A percentile compares a stretch with the other conserved stretches of the same genome.
Conservation (phyloP, 1,140 invertebrate genomes). For the Zaprionus capensis region DNA sequence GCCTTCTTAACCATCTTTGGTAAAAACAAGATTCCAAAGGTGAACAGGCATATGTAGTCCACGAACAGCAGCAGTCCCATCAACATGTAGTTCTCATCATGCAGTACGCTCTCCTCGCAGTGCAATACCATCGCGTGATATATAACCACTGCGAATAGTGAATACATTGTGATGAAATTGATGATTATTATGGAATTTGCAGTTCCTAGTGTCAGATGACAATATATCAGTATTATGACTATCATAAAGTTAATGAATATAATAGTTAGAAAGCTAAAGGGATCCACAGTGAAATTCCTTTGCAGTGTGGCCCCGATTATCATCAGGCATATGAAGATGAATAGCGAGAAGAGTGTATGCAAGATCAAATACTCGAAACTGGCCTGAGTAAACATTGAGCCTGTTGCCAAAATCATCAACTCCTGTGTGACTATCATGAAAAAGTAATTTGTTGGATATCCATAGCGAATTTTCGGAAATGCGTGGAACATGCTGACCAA, state of each 20-base stretch:
- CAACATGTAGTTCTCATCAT: constrained; percentile 11
- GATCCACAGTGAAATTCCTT: background rate
- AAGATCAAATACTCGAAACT: background rate
- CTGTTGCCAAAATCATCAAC: constrained; percentile 1
- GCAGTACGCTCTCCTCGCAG: background rate
- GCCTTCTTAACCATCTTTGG: background rate
- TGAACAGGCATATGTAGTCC: constrained; percentile 13
- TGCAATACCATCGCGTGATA: constrained; percentile 14
- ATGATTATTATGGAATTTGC: background rate
- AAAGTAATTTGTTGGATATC: constrained; percentile 18
- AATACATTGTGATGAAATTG: background rate
- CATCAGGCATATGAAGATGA: background rate
- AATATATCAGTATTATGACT: background rate
- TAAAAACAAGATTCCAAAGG: background rate
- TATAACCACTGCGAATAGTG: background rate
- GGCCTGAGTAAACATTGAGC: background rate
- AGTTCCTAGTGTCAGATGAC: background rate
- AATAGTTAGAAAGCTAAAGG: background rate
- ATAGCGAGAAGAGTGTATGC: background rate
- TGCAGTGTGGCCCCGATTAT: constrained; percentile 3
- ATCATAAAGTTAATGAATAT: constrained; percentile 5
- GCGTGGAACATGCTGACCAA: background rate
- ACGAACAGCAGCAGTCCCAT: constrained; percentile 13
- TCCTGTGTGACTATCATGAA: constrained; percentile 6
- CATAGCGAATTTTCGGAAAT: background rate